These are phyloP conservation scores for Eidolon dupreanum DNA, from an alignment of 2,797 vertebrate genomes.

Conservation along the genomic window DNA sequence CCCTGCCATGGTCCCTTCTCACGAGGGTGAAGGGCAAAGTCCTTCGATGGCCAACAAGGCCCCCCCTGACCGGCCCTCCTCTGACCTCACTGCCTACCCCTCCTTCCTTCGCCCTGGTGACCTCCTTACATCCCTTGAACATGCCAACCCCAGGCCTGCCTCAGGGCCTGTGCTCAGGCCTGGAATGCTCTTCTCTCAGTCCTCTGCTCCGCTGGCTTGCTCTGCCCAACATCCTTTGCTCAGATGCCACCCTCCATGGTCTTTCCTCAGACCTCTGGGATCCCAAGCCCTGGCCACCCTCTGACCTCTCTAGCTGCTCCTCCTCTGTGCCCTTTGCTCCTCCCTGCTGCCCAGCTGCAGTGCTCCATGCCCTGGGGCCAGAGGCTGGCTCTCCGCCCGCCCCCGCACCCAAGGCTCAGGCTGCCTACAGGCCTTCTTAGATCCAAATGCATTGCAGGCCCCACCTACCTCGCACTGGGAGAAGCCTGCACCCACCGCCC, in stretches of 20 bases:
- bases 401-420: not conserved
- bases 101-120: not conserved
- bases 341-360: not conserved
- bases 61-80: not conserved
- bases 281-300: no score
- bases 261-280: not conserved
- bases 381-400: no score
- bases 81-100: not conserved
- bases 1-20: not conserved
- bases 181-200: rapidly evolving
- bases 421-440: not conserved
- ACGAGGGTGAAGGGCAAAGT: not conserved
- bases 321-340: not conserved
- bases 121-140: not conserved
- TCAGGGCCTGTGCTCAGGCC: not conserved
- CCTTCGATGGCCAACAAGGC: not conserved
- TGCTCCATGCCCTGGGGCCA: not conserved
- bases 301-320: not conserved
- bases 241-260: not conserved
- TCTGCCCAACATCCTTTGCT: not conserved
- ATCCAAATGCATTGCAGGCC: not conserved
- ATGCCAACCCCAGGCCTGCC: not conserved
- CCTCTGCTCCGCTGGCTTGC: not conserved
- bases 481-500: not conserved
- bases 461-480: not conserved